phyloP scores from a whole-genome alignment of 2,113 vertebrate species.

The Atherinomorus stipes region DNA sequence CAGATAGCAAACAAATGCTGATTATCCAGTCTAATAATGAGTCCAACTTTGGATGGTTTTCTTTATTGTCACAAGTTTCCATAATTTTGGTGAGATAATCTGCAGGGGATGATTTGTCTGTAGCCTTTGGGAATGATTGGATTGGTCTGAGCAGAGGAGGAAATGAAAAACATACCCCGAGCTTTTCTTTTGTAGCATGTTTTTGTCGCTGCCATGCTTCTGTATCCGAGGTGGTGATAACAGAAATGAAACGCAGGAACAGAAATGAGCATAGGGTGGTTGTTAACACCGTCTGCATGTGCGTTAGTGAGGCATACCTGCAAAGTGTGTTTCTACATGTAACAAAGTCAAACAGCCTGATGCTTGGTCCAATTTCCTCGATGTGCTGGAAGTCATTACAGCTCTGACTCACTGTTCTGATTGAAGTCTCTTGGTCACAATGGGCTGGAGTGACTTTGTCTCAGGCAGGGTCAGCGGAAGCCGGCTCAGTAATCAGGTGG shows the following conservation, averaged over 20 bases:
- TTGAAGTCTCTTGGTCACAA: slow-evolving; percentile 75
- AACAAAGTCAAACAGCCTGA: slow-evolving; percentile 44
- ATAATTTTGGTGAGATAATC: slow-evolving; percentile 23
- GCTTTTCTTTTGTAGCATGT: slow-evolving; percentile 19
- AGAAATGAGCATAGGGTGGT: slow-evolving; percentile 12
- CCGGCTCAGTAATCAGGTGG: slow-evolving; percentile 63
- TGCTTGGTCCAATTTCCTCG: slow-evolving; percentile 62
- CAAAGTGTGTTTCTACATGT: slow-evolving; percentile 33
- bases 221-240: slow-evolving; percentile 11
- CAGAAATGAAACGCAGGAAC: slow-evolving; percentile 7
- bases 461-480: slow-evolving; percentile 53
- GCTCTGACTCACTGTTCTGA: slow-evolving; percentile 61
- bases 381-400: slow-evolving; percentile 72
- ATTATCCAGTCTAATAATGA: slow-evolving; percentile 13
- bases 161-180: slow-evolving; percentile 31
- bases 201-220: slow-evolving; percentile 10
- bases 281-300: neutral
- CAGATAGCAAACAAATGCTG: neutral
- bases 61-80: slow-evolving; percentile 7
- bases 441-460: slow-evolving; percentile 29
- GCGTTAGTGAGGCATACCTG: neutral
- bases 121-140: slow-evolving; percentile 18
- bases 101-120: slow-evolving; percentile 35
- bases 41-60: neutral
- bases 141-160: slow-evolving; percentile 27